Base-by-base conservation (phyloP, 2,797 vertebrate species). In the Fundulus diaphanus region DNA sequence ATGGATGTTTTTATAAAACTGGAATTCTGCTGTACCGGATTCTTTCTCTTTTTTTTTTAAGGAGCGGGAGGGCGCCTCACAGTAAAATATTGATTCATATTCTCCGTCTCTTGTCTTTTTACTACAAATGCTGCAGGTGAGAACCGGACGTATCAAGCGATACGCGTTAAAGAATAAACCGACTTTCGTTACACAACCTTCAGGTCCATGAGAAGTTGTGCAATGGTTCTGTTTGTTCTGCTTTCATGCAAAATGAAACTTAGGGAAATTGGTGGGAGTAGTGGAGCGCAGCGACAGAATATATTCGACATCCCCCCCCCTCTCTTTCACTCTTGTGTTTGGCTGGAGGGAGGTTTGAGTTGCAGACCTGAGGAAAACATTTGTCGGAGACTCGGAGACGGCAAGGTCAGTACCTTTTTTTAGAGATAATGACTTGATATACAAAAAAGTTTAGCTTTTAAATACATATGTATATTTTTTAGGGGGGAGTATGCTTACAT, bases 61-160 rank as follows among this genome's bases (percentile, higher is more conserved):
- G 40, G 3, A 22, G 12, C 0, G 1, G 61, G 44, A 3, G 5
- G 33, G 6, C 11, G 40, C 46, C 51, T 83, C 59, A 77, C 63
- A 92, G 79, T 92, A 93, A 93, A 88, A 74, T 15, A 4, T 84
- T 80, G 76, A 82, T 87, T 82, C 65, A 16, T 78, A 33, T 57
- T 67, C 61, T 35, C 8, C 24, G 77, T 48, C 22, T 78, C 65
- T 69, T 82, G 40, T 70, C 4, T 27, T 16, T 46, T 44, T 24
- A 40, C 22, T 75, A 46, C 75, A 13, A 73, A 49, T 73, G 37
- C n/a, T 42, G 63, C 37, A 27, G n/a, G 24, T n/a, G 63, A 27
- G 1, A n/a, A 12, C 24, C 63, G 42, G 63, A 66, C 24, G 29
- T 42, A 7, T 42, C 22, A 4, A n/a, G 3, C 33, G 7, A 63